Percentiles rank a stretch among this genome's conserved stretches.
Conservation (phyloP, 2,113 vertebrate species). For the Scortum barcoo region DNA sequence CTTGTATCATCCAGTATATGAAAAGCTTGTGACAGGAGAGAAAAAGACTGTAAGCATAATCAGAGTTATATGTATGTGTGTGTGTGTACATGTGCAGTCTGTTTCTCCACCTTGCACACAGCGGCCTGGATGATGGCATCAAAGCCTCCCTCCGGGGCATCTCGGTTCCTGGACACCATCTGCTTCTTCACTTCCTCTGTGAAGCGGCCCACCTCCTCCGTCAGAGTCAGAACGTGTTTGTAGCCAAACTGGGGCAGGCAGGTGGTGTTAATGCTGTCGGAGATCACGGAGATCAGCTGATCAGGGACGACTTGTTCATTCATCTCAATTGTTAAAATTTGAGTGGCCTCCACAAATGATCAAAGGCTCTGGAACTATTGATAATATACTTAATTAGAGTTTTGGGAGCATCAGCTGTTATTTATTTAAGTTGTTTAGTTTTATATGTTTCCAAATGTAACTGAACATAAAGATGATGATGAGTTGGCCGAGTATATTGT, state of each 20-base stretch:
- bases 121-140: conserved; percentile 98
- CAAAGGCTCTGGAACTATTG: not conserved
- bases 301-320: not conserved
- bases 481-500: too few relatives aligned
- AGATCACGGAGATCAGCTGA: conserved; percentile 27
- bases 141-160: conserved; percentile 96
- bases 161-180: conserved; percentile 94
- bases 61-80: not conserved
- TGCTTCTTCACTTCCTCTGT: conserved; percentile 96
- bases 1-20: not conserved
- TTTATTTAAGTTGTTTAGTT: too few relatives aligned
- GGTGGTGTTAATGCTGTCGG: conserved; percentile 82
- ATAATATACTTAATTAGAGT: not conserved
- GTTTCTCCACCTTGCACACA: conserved; percentile 89
- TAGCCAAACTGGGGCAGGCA: conserved; percentile 97
- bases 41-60: conserved; percentile 17
- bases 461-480: too few relatives aligned
- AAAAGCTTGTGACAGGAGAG: not conserved
- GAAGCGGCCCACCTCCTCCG: conserved; percentile 93
- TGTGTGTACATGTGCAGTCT: not conserved
- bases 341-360: not conserved
- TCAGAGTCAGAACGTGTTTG: conserved; percentile 93
- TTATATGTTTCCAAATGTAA: too few relatives aligned
- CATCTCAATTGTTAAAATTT: not conserved
- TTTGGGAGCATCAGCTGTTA: too few relatives aligned